phyloP scores from a whole-genome alignment of 2,113 vertebrate genomes.

The Todiramphus chloris region DNA sequence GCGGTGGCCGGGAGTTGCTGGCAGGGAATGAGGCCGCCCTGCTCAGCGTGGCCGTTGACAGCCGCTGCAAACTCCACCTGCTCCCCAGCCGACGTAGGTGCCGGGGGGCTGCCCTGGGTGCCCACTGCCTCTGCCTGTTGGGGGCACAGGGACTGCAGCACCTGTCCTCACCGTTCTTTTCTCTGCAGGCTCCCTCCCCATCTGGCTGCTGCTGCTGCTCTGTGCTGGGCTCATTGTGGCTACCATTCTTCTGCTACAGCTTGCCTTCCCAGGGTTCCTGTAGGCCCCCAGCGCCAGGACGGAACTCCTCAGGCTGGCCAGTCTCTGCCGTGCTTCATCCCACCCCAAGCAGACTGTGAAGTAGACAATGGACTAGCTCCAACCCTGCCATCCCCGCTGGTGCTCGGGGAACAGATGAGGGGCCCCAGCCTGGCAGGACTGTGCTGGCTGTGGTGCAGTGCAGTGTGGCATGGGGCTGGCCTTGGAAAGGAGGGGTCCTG shows the following conservation, averaged over 20 bases:
- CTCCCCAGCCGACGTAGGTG: conserved; percentile 85
- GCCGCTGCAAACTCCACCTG: conserved; percentile 89
- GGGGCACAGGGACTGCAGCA: no score
- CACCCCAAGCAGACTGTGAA: background rate
- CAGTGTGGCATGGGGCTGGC: background rate
- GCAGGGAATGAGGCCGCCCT: conserved; percentile 85
- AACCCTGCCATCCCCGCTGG: background rate
- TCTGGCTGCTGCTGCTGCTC: conserved; percentile 88
- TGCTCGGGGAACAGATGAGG: background rate
- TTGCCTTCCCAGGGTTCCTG: conserved; percentile 85
- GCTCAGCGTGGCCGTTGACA: conserved; percentile 94
- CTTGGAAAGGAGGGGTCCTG: fast-evolving
- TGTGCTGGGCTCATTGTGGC: conserved; percentile 83
- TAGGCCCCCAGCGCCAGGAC: background rate
- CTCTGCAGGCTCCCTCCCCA: conserved; percentile 81
- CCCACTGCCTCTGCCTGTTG: no score
- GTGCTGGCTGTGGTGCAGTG: background rate
- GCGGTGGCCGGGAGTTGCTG: conserved; percentile 75
- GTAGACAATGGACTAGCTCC: background rate
- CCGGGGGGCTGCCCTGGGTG: background rate
- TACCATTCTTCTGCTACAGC: conserved; percentile 84
- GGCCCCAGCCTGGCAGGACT: fast-evolving
- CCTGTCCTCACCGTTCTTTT: background rate
- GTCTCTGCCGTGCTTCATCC: background rate
- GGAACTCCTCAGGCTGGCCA: background rate